Evolutionary conservation across 2,113 vertebrate genomes (phyloP), one percentile per base, ranked within the genome.

Genomic region (Capreolus pygargus): DNA sequence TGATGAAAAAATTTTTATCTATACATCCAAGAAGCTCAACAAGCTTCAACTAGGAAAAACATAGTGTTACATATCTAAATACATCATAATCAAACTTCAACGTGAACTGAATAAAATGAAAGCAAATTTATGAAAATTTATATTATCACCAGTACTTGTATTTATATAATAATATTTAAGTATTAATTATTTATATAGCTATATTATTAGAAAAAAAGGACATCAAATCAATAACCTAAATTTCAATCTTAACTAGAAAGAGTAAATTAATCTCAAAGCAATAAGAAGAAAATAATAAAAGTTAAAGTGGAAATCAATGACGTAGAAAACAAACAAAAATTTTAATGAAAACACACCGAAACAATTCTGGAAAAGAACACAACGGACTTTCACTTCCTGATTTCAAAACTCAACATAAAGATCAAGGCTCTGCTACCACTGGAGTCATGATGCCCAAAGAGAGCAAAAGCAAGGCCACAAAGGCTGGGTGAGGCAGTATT

Each of bases 381-480:
- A 23, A 21, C 64, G 39, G 33, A 50, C 58, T 86, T 87, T 87
- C 30, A 86, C 33, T 79, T 88, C 27, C n/a, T 21, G 2, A 67
- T 79, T 95, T 95, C 94, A 50, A 89, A 92, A 89, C 50, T 58
- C 25, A 60, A 85, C 43, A 81, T 50, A 74, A 67, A 82, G 50
- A 21, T 89, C 39, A 3, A 95, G 47, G 11, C 13, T 14, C 47
- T 83, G 3, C 28, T 52, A n/a, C 23, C 43, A n/a, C 61, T 7
- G 28, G 39, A 78, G 61, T 13, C 47, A 57, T 25, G 58, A 19
- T 6, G 13, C n/a, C 28, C 33, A 50, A 86, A 92, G 60, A 99
- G 99, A 99, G 98, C 99, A 98, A 97, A 99, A 99, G 98, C 99
- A 99, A 95, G 99, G 99, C 96, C 99, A 99, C 98, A 99, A 99